phyloP scores from a whole-genome alignment of 2,797 vertebrate genomes.

The Urosaurus nigricauda region DNA sequence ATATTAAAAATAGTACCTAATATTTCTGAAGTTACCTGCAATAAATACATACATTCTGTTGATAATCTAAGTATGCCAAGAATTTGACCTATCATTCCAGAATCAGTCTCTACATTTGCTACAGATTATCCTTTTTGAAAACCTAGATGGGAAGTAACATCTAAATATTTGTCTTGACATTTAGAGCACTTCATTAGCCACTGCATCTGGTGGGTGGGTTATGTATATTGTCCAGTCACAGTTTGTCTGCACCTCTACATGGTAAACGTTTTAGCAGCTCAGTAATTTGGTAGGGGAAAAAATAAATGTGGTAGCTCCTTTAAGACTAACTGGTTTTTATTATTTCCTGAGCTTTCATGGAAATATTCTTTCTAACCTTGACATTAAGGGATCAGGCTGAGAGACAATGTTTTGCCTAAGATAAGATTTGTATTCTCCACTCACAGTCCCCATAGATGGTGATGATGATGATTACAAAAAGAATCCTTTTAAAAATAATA shows the following conservation, averaged over 20 bases:
- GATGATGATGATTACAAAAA: no score
- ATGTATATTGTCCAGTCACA: neutral
- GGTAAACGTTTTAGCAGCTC: neutral
- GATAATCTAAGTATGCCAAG: neutral
- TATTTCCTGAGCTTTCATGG: no score
- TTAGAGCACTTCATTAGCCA: neutral
- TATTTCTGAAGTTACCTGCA: neutral
- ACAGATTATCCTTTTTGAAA: neutral
- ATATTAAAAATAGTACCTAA: neutral
- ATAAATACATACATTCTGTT: neutral
- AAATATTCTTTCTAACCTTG: no score
- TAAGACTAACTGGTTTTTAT: no score
- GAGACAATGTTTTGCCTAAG: neutral
- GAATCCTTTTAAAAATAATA: neutral
- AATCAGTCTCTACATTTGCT: neutral
- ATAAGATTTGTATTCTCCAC: neutral
- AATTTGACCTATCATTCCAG: neutral
- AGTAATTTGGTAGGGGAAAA: no score
- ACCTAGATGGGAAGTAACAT: no score
- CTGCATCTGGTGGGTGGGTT: neutral
- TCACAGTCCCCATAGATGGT: neutral
- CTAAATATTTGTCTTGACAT: no score
- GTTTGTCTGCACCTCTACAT: neutral
- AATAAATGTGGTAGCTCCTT: no score
- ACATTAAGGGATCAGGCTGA: neutral